Evolutionary conservation across 2,888 invertebrate species (phyloP).

Genomic region (Caenorhabditis doughertyi): DNA sequence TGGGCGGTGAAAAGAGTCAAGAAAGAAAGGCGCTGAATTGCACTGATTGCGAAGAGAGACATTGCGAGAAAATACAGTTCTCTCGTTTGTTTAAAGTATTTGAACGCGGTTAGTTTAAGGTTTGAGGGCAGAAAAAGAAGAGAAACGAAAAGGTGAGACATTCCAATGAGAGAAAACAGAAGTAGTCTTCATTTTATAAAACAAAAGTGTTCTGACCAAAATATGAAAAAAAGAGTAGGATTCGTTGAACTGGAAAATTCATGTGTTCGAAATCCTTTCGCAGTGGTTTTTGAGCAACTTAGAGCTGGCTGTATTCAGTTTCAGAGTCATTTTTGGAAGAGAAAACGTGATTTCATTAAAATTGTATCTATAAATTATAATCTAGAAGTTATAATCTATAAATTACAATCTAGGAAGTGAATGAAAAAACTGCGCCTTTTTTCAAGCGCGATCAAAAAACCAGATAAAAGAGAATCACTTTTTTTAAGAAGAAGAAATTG

Average conservation of each 20-base stretch:
- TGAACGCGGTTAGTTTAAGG: slow-evolving; percentile 54
- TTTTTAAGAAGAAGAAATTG: neutral
- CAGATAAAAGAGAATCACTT: slow-evolving; percentile 13
- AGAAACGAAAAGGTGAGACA: slow-evolving; percentile 7
- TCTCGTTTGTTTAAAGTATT: slow-evolving; percentile 64
- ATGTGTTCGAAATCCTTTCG: neutral
- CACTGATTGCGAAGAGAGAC: slow-evolving; percentile 52
- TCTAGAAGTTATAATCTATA: slow-evolving; percentile 1
- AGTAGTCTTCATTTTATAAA: neutral
- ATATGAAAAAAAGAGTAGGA: neutral
- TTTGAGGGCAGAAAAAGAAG: neutral
- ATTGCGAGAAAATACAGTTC: slow-evolving; percentile 46
- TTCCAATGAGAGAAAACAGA: slow-evolving; percentile 5
- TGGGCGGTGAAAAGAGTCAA: neutral
- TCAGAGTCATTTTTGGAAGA: neutral
- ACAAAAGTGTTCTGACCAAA: neutral
- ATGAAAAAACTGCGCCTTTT: slow-evolving; percentile 1
- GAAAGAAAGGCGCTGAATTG: slow-evolving; percentile 18
- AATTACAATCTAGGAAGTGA: slow-evolving; percentile 2
- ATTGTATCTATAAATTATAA: too few species aligned
- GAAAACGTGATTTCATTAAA: neutral
- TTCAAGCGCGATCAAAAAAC: slow-evolving; percentile 11
- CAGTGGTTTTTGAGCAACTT: too few species aligned
- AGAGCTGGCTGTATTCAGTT: too few species aligned
- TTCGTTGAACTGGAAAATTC: slow-evolving; percentile 3